Evolutionary conservation across 2,888 invertebrate species (phyloP), one percentile per base, ranked within the genome.

Genomic region (Biston stratarius): DNA sequence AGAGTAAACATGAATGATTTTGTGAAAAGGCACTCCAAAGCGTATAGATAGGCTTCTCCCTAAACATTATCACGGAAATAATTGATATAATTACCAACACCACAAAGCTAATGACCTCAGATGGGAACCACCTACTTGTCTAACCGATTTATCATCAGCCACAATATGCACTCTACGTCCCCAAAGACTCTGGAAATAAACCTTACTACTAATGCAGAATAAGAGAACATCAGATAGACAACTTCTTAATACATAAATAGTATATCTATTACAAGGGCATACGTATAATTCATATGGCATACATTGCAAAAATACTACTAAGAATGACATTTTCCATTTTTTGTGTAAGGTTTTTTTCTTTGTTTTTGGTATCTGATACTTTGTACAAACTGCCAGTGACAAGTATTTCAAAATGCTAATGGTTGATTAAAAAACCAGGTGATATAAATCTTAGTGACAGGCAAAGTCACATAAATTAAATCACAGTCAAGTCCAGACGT

Each of bases 161-260:
- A 71, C 72, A 74, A 74, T 74, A 73, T 74, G 71, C 73, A 73
- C 74, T 72, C 67, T 65, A 55, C 63, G 48, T 69, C 63, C 61
- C 65, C 65, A 69, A 63, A 64, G 71, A 70, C 72, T 62, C 66
- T 61, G 64, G 60, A 62, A 71, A 70, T 73, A 69, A 71, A 73
- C 73, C 71, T 67, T 49, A 66, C 51, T 33, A 40, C 14, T 24
- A 33, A 49, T 15, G 2, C 24, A 38, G 49, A 49, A 10, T 24
- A 24, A 24, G 49, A 49, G 10, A 12, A 24, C 5, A 6, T n/a
- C 47, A 59, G 59, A 59, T n/a, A n/a, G 24, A 14, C 11, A 48
- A 48, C 48, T 57, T 33, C 11, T 1, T 8, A n/a, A 38, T 36
- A 38, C 14, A 47, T 44, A 44, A n/a, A 44, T 45, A n/a, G 24